These are phyloP conservation scores for Drosophila fulvimacula DNA, from an alignment of 2,888 invertebrate species.

Conservation along the genomic window DNA sequence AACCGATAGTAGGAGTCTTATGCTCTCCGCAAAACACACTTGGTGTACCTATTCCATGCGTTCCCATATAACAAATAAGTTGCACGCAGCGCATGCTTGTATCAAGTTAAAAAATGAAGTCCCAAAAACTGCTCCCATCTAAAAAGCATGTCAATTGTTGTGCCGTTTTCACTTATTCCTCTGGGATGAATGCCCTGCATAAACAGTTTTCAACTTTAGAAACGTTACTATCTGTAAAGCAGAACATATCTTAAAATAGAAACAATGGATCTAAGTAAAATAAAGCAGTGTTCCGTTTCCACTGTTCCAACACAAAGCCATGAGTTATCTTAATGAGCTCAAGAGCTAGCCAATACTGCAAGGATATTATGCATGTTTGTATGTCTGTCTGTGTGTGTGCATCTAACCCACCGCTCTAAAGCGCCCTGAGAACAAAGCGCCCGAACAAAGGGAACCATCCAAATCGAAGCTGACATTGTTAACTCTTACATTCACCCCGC, in stretches of 20 bases:
- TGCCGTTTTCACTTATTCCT: slow-evolving; percentile 3
- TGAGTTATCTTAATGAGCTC: neutral
- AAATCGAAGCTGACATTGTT: slow-evolving; percentile 78
- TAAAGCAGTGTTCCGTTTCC: neutral
- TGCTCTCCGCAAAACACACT: neutral
- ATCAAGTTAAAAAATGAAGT: neutral
- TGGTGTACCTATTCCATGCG: neutral
- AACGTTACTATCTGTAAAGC: neutral
- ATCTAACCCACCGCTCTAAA: slow-evolving; percentile 23
- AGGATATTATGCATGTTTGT: slow-evolving; percentile 11
- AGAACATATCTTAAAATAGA: neutral
- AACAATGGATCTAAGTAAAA: neutral
- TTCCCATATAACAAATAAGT: neutral
- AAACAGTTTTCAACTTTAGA: neutral
- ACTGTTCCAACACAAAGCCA: neutral
- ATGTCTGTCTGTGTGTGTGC: neutral
- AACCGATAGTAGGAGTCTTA: neutral
- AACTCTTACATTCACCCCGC: slow-evolving; percentile 80
- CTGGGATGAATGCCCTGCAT: neutral
- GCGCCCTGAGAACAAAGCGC: slow-evolving; percentile 10
- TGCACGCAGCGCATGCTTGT: neutral
- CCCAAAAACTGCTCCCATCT: neutral
- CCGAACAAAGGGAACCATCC: slow-evolving; percentile 37
- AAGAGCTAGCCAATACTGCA: slow-evolving; percentile 4
- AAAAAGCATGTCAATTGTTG: neutral